These are phyloP conservation scores for Trogon surrucura DNA, from an alignment of 2,113 vertebrate species.

Conservation along the genomic window DNA sequence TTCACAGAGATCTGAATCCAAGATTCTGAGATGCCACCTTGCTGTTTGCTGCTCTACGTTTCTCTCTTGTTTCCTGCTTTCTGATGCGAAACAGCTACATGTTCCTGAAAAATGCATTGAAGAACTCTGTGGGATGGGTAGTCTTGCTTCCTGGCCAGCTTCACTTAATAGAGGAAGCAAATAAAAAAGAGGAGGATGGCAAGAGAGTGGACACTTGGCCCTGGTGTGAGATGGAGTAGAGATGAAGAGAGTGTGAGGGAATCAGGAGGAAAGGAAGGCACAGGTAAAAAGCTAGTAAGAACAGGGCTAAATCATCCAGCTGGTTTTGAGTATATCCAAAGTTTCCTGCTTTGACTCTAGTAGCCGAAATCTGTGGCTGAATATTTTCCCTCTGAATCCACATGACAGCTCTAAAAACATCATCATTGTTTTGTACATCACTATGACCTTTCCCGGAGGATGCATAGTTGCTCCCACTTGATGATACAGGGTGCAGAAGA, in stretches of 20 bases:
- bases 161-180: not conserved
- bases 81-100: not conserved
- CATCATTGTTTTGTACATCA: not conserved
- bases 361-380: conserved; percentile 10
- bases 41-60: not conserved
- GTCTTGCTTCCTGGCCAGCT: not conserved
- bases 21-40: not conserved
- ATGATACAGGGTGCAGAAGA: not conserved
- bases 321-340: not conserved
- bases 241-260: not conserved
- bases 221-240: not conserved
- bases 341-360: not conserved
- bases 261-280: not conserved
- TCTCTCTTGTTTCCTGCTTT: not conserved
- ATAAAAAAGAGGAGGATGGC: not conserved
- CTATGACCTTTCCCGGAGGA: not conserved
- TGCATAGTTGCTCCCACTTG: not conserved
- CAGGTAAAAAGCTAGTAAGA: not conserved
- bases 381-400: conserved; percentile 36
- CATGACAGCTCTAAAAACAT: not conserved
- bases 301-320: not conserved
- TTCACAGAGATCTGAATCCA: not conserved
- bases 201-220: not conserved
- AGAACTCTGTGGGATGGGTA: not conserved
- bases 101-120: not conserved